Percentiles rank a stretch among this genome's conserved stretches.
These are phyloP conservation scores for Macaria notata DNA, from an alignment of 2,888 invertebrate species.

Conservation along the genomic window DNA sequence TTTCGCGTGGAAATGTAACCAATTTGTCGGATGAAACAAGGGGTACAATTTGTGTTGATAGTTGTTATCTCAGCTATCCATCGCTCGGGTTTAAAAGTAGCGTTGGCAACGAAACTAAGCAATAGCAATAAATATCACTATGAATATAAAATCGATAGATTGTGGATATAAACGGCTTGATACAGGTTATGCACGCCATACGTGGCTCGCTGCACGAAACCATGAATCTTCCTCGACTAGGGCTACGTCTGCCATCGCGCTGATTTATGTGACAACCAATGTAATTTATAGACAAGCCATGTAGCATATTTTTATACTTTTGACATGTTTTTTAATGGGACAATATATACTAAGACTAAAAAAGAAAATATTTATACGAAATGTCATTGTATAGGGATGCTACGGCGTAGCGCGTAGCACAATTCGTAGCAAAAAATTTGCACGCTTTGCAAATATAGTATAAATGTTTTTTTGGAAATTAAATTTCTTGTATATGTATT, in stretches of 20 bases:
- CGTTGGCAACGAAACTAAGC: conserved; percentile 56
- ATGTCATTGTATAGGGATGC: background rate
- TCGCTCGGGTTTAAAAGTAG: conserved; percentile 50
- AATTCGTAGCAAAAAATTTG: conserved; percentile 8
- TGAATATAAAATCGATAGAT: conserved; percentile 17
- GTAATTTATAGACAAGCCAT: background rate
- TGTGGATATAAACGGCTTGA: conserved; percentile 12
- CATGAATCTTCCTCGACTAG: conserved; percentile 10
- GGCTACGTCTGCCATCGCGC: conserved; percentile 1
- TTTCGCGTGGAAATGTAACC: conserved; percentile 74
- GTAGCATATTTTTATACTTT: background rate
- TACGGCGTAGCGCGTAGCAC: conserved; percentile 22
- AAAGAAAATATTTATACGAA: no score
- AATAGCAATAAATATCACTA: conserved; percentile 10
- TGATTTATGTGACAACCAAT: background rate
- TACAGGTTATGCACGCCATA: conserved; percentile 16
- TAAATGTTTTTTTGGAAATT: no score
- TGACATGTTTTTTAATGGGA: no score
- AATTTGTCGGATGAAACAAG: conserved; percentile 74
- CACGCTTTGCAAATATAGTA: background rate
- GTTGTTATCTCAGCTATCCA: conserved; percentile 70
- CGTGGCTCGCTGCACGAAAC: conserved; percentile 11
- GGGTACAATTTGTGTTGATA: conserved; percentile 76
- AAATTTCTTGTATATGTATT: no score
- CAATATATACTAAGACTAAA: no score